Evolutionary conservation across 2,797 vertebrate genomes (phyloP), one percentile per base, ranked within the genome.

Genomic region (Tangara arthus): DNA sequence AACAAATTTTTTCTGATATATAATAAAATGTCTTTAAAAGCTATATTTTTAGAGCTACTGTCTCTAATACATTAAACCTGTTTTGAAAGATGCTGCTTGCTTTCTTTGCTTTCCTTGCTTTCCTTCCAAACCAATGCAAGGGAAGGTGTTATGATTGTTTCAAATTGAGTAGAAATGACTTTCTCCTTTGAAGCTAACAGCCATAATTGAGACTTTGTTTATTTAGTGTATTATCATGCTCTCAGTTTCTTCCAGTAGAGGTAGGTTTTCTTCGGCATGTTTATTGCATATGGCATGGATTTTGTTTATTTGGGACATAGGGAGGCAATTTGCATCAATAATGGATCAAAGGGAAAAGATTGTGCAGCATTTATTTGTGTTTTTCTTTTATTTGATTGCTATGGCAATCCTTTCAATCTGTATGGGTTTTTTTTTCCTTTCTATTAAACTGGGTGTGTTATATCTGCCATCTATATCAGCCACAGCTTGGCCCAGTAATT

Each of bases 121-220:
- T 39, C 15, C 42, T 39, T 80, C 19, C 6, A 73, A 72, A 80
- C 44, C 68, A 75, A 11, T 27, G 28, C 39, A 49, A 39, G 6
- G 27, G 30, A 64, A 73, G 20, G 11, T 52, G 32, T 84, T 44
- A 20, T 12, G 13, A 26, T 65, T 50, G n/a, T 57, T 87, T 56
- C 39, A 21, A 87, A 81, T 61, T 82, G 21, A 24, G 32, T 61
- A 39, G 49, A 65, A 94, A 93, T 94, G 55, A 30, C 39, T 95
- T 96, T 87, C 37, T 73, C 46, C 42, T 95, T 91, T 94, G 68
- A 89, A 92, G 46, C 5, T 82, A 88, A 79, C 60, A 94, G 42
- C 32, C 49, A 46, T 93, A 77, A 91, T 73, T 89, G 79, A 90
- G 42, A 47, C 39, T 88, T 80, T 87, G 70, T 93, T 94, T 87